Base-by-base conservation (phyloP, 2,888 invertebrate genomes). In the Dryobotodes eremita region DNA sequence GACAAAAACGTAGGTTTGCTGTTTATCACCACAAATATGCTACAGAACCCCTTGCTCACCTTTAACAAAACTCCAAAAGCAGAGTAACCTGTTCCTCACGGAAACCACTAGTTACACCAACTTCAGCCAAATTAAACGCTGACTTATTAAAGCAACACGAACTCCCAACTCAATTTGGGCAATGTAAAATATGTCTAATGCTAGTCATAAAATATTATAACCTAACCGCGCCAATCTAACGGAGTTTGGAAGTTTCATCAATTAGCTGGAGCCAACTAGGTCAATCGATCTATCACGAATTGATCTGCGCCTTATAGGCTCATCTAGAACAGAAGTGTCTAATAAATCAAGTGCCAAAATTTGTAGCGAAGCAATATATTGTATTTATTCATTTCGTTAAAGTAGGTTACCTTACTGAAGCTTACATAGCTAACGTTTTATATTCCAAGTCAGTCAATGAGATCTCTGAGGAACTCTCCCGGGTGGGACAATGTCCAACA, bases 211-310 rank as follows among this genome's bases (percentile, higher is more conserved):
- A 89, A 81, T 88, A 86, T 84, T 80, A 89, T 86, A 79, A 86
- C 84, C 69, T 71, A 80, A 77, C 86, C 81, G 71, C 79, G 71
- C 86, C 86, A 84, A 81, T 89, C 75, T 77, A 79, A 77, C 79
- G 71, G 73, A 81, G 89, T 88, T 84, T 74, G 80, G 82, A 88
- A 89, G 81, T 88, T 90, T 86, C 86, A 88, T 89, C 87, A 89
- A 84, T 90, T 84, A 84, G 77, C 76, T 80, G 76, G 71, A 81
- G 79, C 78, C 85, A 87, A 91, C 84, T 90, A 84, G 90, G 88
- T 88, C 90, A 84, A 82, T 73, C 86, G 85, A 90, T 90, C 88
- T 86, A 88, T 89, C 88, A 88, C 83, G 82, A 84, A 89, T 89
- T 85, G 82, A 88, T 89, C 86, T 86, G 80, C 77, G 73, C 85